A percentile compares a stretch with the other conserved stretches of the same genome.
These are phyloP conservation scores for Eretmochelys imbricata DNA, from an alignment of 2,113 vertebrate species.

Conservation along the genomic window DNA sequence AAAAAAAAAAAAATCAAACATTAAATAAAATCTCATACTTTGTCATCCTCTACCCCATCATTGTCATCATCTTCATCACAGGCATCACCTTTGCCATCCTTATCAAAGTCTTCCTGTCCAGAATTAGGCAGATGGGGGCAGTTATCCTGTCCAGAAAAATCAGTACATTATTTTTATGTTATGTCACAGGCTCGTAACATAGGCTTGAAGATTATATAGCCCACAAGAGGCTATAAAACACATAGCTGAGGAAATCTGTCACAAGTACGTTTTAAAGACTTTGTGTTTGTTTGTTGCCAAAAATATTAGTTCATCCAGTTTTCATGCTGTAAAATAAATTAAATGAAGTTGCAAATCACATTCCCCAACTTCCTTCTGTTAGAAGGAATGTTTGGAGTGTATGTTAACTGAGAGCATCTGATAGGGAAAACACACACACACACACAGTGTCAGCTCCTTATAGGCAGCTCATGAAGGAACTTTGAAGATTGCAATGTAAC, in stretches of 20 bases:
- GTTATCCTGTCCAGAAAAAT: conserved; percentile 87
- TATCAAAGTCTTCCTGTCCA: conserved; percentile 98
- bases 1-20: background rate
- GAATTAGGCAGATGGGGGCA: conserved; percentile 97
- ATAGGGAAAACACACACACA: conserved; percentile 10
- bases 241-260: background rate
- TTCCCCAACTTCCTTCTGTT: conserved; percentile 12
- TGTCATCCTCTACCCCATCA: conserved; percentile 92
- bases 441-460: background rate
- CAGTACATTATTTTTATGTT: background rate
- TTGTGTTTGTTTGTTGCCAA: conserved; percentile 13
- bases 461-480: background rate
- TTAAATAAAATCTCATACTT: conserved; percentile 76
- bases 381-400: conserved; percentile 5
- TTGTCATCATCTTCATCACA: conserved; percentile 98
- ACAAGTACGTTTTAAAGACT: background rate
- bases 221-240: conserved; percentile 18
- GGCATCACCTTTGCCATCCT: conserved; percentile 94
- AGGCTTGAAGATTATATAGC: background rate
- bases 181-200: background rate
- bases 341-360: conserved; percentile 38
- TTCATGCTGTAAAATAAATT: conserved; percentile 11
- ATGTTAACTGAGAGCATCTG: conserved; percentile 12
- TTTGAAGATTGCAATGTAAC: conserved; percentile 17
- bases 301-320: conserved; percentile 34